Conservation (phyloP, 2,797 vertebrate genomes). For the Pygocentrus nattereri region DNA sequence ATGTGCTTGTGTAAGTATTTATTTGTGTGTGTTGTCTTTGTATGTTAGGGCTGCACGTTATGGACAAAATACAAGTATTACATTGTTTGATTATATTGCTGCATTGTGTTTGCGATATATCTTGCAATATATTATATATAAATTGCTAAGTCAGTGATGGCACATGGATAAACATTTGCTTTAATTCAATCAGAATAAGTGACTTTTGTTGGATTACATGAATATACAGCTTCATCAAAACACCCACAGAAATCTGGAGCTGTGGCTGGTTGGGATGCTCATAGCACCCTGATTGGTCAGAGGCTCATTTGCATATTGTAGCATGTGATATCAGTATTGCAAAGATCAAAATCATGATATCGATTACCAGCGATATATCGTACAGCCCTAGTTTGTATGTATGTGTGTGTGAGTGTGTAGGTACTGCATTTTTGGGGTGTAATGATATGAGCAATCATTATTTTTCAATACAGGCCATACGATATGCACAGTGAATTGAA, state of each 20-base stretch:
- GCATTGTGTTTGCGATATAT: neutral
- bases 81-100: no score
- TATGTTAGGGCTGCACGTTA: neutral
- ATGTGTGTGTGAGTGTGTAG: neutral
- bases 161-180: no score
- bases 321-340: neutral
- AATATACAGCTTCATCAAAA: no score
- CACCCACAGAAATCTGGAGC: neutral
- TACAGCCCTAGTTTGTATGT: neutral
- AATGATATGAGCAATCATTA: no score
- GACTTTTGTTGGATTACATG: no score
- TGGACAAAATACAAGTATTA: neutral
- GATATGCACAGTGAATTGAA: no score
- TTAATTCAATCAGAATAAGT: no score
- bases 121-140: neutral
- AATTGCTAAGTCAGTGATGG: neutral
- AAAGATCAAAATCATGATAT: neutral
- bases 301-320: neutral
- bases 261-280: neutral
- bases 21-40: neutral
- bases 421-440: no score
- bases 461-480: no score
- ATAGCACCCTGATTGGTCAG: neutral
- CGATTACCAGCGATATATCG: neutral
- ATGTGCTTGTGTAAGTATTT: neutral